These are phyloP conservation scores for Osmerus eperlanus DNA, from an alignment of 2,113 vertebrate genomes.

Conservation along the genomic window DNA sequence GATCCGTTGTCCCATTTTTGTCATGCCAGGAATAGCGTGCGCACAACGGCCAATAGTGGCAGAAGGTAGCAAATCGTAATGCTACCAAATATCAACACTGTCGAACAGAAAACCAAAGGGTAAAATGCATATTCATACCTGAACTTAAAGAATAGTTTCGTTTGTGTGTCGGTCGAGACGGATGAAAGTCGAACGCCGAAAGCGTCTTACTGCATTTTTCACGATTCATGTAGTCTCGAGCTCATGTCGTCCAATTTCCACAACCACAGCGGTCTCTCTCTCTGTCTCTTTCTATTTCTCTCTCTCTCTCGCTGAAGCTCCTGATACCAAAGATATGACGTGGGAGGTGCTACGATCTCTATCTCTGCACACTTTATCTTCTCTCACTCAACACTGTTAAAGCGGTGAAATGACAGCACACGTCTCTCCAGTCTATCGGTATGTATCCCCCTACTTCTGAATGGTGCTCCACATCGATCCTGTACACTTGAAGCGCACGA, in stretches of 20 bases:
- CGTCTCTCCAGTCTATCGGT: slow-evolving; percentile 10
- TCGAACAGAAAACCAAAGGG: slow-evolving; percentile 25
- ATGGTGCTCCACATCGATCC: not conserved
- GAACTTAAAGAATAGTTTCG: slow-evolving; percentile 53
- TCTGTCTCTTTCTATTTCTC: slow-evolving; percentile 22
- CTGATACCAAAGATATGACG: slow-evolving; percentile 52
- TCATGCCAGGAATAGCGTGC: slow-evolving; percentile 20
- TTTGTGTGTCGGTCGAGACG: slow-evolving; percentile 52
- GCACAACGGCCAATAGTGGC: slow-evolving; percentile 21
- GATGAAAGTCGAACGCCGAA: slow-evolving; percentile 54
- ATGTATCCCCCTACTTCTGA: not conserved
- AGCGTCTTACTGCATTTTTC: slow-evolving; percentile 68
- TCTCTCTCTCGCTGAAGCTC: slow-evolving; percentile 22
- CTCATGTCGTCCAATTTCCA: slow-evolving; percentile 67
- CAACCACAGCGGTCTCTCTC: slow-evolving; percentile 27
- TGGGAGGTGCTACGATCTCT: slow-evolving; percentile 63
- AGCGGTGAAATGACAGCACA: slow-evolving; percentile 25
- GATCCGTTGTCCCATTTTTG: slow-evolving; percentile 15
- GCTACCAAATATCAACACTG: slow-evolving; percentile 48
- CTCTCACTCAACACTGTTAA: slow-evolving; percentile 20
- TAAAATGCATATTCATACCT: slow-evolving; percentile 55
- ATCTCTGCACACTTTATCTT: not conserved
- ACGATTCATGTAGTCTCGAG: slow-evolving; percentile 60
- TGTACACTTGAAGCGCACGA: not conserved
- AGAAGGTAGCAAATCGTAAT: slow-evolving; percentile 33